phyloP scores from a whole-genome alignment of 2,113 vertebrate genomes.

The Rhea americana region DNA sequence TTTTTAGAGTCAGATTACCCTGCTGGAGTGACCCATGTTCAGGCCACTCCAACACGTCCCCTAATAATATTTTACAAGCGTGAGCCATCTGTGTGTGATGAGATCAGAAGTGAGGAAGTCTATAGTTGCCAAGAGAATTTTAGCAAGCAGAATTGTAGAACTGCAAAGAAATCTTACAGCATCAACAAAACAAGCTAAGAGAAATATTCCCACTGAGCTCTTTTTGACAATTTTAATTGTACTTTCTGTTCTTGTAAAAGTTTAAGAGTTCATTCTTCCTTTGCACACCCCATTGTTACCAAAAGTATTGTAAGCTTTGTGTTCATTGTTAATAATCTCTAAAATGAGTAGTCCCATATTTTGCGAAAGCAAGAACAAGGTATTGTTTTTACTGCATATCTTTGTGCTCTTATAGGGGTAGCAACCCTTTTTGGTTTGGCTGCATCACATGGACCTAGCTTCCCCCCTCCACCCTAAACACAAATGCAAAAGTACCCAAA shows the following conservation, averaged over 20 bases:
- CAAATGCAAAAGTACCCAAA: neutral
- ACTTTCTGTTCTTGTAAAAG: neutral
- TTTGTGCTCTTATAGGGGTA: neutral
- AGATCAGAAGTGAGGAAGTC: conserved; percentile 70
- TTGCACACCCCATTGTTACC: neutral
- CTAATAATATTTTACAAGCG: conserved; percentile 69
- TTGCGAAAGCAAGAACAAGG: neutral
- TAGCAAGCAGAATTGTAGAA: conserved; percentile 43
- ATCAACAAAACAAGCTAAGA: conserved; percentile 32
- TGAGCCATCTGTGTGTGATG: conserved; percentile 68
- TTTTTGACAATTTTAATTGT: conserved; percentile 4
- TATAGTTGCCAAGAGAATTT: conserved; percentile 67
- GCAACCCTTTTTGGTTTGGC: neutral
- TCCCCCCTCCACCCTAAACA: neutral
- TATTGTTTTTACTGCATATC: neutral
- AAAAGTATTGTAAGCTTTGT: neutral
- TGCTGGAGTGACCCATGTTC: conserved; percentile 54
- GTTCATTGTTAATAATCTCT: neutral
- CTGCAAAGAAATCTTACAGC: conserved; percentile 34
- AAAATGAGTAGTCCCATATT: neutral
- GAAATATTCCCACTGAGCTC: conserved; percentile 11
- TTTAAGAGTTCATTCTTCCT: neutral
- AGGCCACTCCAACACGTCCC: conserved; percentile 60
- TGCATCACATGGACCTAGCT: neutral
- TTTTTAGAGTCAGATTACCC: conserved; percentile 40